Evolutionary conservation across 2,888 invertebrate genomes (phyloP), one percentile per base, ranked within the genome.

Genomic region (Conomelus anceps): DNA sequence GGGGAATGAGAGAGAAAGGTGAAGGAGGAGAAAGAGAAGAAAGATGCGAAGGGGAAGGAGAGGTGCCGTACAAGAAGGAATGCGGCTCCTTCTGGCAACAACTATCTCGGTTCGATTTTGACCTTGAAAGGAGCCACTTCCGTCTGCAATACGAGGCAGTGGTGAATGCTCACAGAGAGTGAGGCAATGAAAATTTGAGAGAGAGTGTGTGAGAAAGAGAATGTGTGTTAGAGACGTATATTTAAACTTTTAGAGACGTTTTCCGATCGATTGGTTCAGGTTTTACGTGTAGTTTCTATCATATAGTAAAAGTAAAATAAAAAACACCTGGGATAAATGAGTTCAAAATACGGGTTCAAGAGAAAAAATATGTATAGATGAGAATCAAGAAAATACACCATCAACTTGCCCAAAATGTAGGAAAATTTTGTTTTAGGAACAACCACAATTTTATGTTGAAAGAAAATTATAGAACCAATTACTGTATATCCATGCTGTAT

Each of bases 271-370:
- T 87, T 11, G 24, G 22, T 23, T 22, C 13, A 29, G 13, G 11
- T 22, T 24, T 9, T 87, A 29, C n/a, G 24, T 20, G 24, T 20
- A 86, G 86, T 26, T 23, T 24, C n/a, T 24, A 17, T 17, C 17
- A 22, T 26, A 22, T n/a, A 86, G 7, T 86, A 86, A 86, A 22
- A 86, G 85, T 3, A 20, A 20, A 23, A 85, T 22, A n/a, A 86
- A 22, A 20, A 34, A n/a, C n/a, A n/a, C n/a, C n/a, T n/a, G 22
- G 41, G 89, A 90, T 87, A 89, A 90, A 85, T 90, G 90, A 85
- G 90, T 90, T 22, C 90, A 63, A 63, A 63, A 34, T 17, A 17
- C 17, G 17, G 34, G n/a, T n/a, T n/a, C 34, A n/a, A 63, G n/a
- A 63, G 13, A n/a, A 63, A 63, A 13, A 63, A 26, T 26, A 7